Base-by-base conservation (phyloP, 2,113 vertebrate species). In the Labeo catla region DNA sequence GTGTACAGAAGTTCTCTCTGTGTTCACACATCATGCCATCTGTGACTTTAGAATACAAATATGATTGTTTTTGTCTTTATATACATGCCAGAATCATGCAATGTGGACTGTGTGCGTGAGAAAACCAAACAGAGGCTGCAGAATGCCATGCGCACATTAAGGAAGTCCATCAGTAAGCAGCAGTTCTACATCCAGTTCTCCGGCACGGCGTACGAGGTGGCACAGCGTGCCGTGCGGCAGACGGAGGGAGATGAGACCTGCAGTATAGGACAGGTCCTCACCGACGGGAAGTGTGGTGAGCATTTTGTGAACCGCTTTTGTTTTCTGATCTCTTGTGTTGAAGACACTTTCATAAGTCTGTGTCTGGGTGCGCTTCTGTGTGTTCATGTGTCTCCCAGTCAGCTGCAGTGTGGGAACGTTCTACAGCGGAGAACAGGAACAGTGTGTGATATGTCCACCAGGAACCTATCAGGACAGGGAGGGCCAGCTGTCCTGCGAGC, bases 141-240 rank as follows among this genome's bases (percentile, higher is more conserved):
- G 95, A 96, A 93, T 0, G 95, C 97, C 90, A 94, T 99, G 95
- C 96, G 96, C 89, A 96, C 96, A 0, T 96, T 99, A 88, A 95
- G 97, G 73, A 99, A 97, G 95, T 96, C 98, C 88, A 95, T 99
- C 91, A 96, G 95, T 92, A 97, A 97, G 84, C 98, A 99, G 93
- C 98, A 97, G 92, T 98, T 99, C 93, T 98, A 96, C 88, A 93
- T 99, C 91, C 97, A 97, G 94, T 95, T 99, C 91, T 96, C 97
- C 0, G 98, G 97, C 90, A 96, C 96, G 0, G 97, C 98, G 87
- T 99, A 99, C 21, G 97, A 98, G 89, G 96, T 99, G 89, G 97
- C 97, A 74, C 97, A 97, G 93, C 96, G 96, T 87, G 94, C 96
- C 0, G 94, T 96, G 81, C 95, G 95, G 90, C 91, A 90, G 43